Conservation (phyloP, 2,888 invertebrate genomes). For the Enoplolaimus lenunculus region DNA sequence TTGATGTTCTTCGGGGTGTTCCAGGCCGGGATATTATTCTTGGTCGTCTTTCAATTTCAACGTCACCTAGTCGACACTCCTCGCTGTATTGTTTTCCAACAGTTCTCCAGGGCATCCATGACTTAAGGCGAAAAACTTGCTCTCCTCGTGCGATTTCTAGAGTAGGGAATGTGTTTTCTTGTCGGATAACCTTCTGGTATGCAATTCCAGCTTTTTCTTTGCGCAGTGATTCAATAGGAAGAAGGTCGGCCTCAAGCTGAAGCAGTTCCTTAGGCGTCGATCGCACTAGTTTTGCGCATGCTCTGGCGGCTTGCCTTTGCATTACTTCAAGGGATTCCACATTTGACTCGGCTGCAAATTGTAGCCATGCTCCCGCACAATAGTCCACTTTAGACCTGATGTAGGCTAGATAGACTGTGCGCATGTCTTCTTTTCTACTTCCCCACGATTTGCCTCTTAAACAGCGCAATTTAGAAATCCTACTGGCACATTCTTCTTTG, state of each 20-base stretch:
- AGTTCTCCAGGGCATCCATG: neutral
- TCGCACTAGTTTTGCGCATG: too few species aligned
- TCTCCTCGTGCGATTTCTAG: too few species aligned
- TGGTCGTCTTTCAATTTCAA: too few species aligned
- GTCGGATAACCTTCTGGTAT: neutral
- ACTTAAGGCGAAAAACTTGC: too few species aligned
- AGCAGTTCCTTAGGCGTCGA: neutral
- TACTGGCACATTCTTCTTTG: neutral
- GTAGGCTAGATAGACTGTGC: neutral
- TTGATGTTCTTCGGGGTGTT: too few species aligned
- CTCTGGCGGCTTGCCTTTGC: neutral
- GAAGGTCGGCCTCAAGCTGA: neutral
- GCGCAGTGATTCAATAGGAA: neutral
- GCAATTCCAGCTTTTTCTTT: conserved; percentile 2
- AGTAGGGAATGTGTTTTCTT: neutral
- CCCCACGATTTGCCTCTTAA: neutral
- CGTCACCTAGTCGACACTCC: neutral
- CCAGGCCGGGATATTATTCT: too few species aligned
- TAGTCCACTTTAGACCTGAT: neutral
- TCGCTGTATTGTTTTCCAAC: neutral
- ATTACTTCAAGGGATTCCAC: neutral
- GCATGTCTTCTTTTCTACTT: neutral
- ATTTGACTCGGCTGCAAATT: neutral
- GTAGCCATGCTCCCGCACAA: neutral
- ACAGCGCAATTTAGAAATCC: neutral